Base-by-base conservation (phyloP, 2,888 invertebrate species). In the Plagiodera versicolora region DNA sequence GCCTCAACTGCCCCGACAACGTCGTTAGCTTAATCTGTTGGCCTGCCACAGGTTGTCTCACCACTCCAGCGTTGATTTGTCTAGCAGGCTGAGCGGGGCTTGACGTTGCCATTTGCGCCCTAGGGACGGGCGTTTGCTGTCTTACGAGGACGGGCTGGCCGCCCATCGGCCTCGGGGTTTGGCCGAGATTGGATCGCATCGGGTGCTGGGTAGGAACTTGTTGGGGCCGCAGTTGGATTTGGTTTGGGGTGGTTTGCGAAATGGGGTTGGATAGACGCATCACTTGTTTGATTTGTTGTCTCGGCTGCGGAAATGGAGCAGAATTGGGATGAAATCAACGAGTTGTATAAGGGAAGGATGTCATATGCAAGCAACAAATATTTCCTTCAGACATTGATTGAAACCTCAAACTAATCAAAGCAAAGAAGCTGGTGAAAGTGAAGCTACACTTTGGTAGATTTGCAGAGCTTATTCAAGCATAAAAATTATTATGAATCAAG, bases 1-100 rank as follows among this genome's bases (percentile, higher is more conserved):
- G 32, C 50, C 57, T 56, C 46, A 53, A 57, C 35, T 61, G 61
- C n/a, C 11, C 49, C 10, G 44, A 17, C 24, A 50, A 35, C 32
- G 44, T 52, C 17, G 54, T n/a, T 10, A 50, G 19, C 19, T 50
- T 55, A 2, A 60, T 45, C 16, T 52, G 62, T 24, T 56, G 56
- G 16, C 56, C 56, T 1, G 39, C 32, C 16, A 16, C 35, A n/a
- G 58, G 19, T 45, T 51, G 58, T 14, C 58, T 45, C 39, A 28
- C 52, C 17, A 20, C 20, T n/a, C 56, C 56, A 1, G 16, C 32
- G 11, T 16, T 16, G 14, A 51, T 5, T 24, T 51, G 58, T n/a
- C 58, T 45, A 16, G n/a, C 19, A 5, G 9, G 53, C 44, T 24
- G 24, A 3, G 20, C 45, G n/a, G 50, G 17, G 16, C 14, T n/a